These are phyloP conservation scores for Pyrocephalus nanus DNA, from an alignment of 2,797 vertebrate species.

Conservation along the genomic window DNA sequence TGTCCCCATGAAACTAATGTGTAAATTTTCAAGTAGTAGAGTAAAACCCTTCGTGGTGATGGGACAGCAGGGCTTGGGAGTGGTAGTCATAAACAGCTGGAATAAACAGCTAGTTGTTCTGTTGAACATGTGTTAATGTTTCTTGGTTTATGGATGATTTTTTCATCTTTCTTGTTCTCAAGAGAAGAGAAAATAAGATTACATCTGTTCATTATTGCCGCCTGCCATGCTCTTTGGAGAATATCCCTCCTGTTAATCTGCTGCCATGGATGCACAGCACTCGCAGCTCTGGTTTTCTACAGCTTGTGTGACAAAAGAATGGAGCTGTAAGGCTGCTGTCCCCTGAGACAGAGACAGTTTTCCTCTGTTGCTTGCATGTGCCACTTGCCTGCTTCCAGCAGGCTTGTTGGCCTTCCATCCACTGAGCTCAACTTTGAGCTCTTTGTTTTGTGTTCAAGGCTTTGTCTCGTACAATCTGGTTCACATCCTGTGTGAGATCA, in stretches of 20 bases:
- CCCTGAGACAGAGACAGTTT: not conserved
- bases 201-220: not conserved
- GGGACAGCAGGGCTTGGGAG: not conserved
- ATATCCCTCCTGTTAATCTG: fast-evolving
- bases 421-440: not conserved
- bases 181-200: constrained; percentile 10
- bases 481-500: not conserved
- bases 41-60: not conserved
- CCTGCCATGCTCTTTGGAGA: not conserved
- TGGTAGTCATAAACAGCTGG: not conserved
- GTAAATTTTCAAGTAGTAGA: not conserved
- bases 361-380: not conserved
- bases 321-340: not conserved
- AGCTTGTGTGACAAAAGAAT: not conserved
- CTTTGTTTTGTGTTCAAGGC: not conserved
- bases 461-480: not conserved
- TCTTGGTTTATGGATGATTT: not conserved
- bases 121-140: not conserved
- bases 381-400: not conserved
- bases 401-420: not conserved
- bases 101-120: not conserved
- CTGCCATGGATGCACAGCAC: not conserved
- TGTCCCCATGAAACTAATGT: not conserved
- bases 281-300: not conserved
- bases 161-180: not conserved